Percentiles rank a stretch among this genome's conserved stretches.
phyloP scores from a whole-genome alignment of 2,888 invertebrate genomes.

The Pedicia rivosa region DNA sequence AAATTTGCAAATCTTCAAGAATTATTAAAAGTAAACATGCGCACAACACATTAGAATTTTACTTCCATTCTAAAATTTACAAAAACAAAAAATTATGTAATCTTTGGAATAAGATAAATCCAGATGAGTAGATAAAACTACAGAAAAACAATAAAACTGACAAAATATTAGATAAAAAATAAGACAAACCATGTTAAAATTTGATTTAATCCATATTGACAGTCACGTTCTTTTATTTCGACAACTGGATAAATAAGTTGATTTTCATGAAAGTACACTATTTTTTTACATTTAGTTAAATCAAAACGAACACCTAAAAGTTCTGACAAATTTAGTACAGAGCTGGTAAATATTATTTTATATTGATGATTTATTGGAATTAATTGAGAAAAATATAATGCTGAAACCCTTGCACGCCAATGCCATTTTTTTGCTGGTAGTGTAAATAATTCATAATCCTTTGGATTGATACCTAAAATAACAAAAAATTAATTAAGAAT shows the following conservation, averaged over 20 bases:
- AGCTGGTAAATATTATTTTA: constrained; percentile 46
- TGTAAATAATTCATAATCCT: constrained; percentile 33
- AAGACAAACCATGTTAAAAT: constrained; percentile 44
- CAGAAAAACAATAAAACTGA: not conserved
- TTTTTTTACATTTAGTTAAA: constrained; percentile 38
- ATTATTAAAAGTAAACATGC: too few relatives aligned
- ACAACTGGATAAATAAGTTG: constrained; percentile 54
- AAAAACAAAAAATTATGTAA: too few relatives aligned
- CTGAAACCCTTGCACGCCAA: constrained; percentile 54
- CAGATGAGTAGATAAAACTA: too few relatives aligned
- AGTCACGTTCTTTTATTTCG: constrained; percentile 47
- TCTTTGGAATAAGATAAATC: too few relatives aligned
- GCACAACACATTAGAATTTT: too few relatives aligned
- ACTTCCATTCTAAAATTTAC: too few relatives aligned
- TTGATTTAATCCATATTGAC: constrained; percentile 62
- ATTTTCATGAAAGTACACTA: constrained; percentile 65
- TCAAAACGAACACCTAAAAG: constrained; percentile 49
- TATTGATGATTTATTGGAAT: constrained; percentile 38
- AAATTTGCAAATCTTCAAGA: too few relatives aligned
- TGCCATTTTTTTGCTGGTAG: constrained; percentile 61
- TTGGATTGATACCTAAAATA: constrained; percentile 21
- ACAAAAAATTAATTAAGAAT: constrained; percentile 5
- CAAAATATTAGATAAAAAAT: not conserved
- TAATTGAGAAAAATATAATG: constrained; percentile 41
- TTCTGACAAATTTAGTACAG: constrained; percentile 53